Conservation (phyloP, 53 echinoderm and acorn worm genomes). For the Echinometra lucunter region DNA sequence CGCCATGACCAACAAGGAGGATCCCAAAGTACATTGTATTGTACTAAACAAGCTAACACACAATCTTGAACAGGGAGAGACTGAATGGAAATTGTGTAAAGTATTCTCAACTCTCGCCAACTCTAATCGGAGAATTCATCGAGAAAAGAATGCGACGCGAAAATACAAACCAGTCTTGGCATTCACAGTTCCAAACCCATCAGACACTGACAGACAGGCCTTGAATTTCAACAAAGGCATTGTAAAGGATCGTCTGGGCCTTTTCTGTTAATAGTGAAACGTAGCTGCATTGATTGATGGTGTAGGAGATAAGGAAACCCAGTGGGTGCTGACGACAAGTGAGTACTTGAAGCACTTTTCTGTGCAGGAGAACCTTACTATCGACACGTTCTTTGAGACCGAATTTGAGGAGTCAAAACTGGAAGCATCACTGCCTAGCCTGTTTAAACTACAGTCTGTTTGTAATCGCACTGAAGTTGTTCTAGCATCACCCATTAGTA, state of each 20-base stretch:
- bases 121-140: background rate
- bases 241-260: background rate
- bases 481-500: too few relatives aligned
- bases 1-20: background rate
- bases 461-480: too few relatives aligned
- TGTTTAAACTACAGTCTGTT: too few relatives aligned
- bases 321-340: background rate
- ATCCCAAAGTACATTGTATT: background rate
- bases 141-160: background rate
- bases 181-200: background rate
- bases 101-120: background rate
- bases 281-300: background rate
- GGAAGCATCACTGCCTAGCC: too few relatives aligned
- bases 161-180: background rate
- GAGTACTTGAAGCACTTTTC: background rate
- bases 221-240: conserved; percentile 10
- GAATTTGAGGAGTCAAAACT: background rate
- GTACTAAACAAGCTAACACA: background rate
- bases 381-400: background rate
- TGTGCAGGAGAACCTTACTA: background rate
- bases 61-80: background rate
- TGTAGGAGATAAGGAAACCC: background rate
- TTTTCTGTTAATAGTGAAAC: background rate
- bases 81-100: conserved; percentile 11
- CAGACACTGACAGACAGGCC: background rate